Evolutionary conservation across 1,140 invertebrate genomes (phyloP), one percentile per base, ranked within the genome.

Genomic region (Doryteuthis pealeii): DNA sequence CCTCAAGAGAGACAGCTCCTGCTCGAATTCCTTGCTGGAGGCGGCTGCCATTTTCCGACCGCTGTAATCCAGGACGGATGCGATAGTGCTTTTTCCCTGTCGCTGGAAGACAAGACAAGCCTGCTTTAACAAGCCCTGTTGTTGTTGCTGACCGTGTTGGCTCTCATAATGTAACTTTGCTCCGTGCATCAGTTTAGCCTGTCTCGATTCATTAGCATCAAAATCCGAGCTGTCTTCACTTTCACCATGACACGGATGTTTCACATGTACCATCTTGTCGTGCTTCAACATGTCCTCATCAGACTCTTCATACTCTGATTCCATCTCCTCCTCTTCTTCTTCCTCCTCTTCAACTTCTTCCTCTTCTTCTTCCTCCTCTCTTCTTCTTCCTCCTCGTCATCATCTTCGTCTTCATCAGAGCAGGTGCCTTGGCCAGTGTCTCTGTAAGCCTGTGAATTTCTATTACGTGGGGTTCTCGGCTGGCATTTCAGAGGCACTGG

Each of bases 161-260:
- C 26, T 70, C 71, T 35, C 40, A 72, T 58, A 40, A 65, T 26
- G 74, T 43, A 68, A 70, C 68, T 43, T 75, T 22, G 58, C 58
- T 22, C 62, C 71, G 10, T 73, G 54, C 49, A 73, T 65, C 58
- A 73, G 31, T 31, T 73, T 35, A 5, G 49, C 71, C 14, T 43
- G 15, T 26, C 33, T 49, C 0, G 35, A 31, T 12, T 71, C 33
- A 18, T 35, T 30, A 71, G 33, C 81, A 28, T 85, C 83, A 72
- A 80, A 81, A 8, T 86, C 82, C 8, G 83, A 83, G 35, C 80
- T 81, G 32, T 82, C 82, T n/a, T 84, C 84, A 78, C 81, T 83
- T 35, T 81, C 79, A 31, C 78, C 68, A 14, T 49, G 79, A 69
- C 77, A 75, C 72, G 80, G 14, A 70, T 82, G 80, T 54, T 77